Conservation (phyloP, 1,140 invertebrate genomes). For the Aporrectodea caliginosa region DNA sequence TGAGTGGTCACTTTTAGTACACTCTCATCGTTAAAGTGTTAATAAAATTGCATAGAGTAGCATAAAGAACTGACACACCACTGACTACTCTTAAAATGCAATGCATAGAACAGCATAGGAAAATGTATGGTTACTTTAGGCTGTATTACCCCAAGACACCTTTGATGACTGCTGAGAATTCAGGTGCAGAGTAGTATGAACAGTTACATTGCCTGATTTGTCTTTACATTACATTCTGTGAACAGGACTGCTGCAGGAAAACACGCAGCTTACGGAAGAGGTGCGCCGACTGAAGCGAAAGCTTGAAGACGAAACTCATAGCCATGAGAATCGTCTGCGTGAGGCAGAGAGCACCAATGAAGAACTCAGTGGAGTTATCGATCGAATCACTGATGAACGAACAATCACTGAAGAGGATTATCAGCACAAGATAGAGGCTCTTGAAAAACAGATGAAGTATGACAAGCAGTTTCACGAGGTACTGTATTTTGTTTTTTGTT, state of each 20-base stretch:
- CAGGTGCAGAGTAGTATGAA: too few species aligned
- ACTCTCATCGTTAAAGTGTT: too few species aligned
- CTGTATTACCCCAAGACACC: too few species aligned
- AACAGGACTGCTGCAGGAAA: slow-evolving; percentile 13
- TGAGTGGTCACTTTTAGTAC: too few species aligned
- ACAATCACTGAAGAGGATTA: not conserved
- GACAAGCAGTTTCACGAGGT: not conserved
- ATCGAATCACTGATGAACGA: not conserved
- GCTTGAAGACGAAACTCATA: slow-evolving; percentile 7
- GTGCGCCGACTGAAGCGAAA: not conserved
- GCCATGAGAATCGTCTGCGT: not conserved
- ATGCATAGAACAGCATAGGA: too few species aligned
- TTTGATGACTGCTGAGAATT: too few species aligned
- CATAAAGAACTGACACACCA: too few species aligned
- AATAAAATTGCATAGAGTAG: too few species aligned
- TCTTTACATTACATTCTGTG: too few species aligned
- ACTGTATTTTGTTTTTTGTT: not conserved
- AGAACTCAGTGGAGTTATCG: not conserved
- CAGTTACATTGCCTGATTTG: too few species aligned
- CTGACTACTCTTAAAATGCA: too few species aligned
- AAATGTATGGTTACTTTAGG: too few species aligned
- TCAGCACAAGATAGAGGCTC: slow-evolving; percentile 4
- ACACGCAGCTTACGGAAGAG: slow-evolving; percentile 14
- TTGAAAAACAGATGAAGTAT: slow-evolving; percentile 4
- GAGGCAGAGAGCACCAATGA: slow-evolving; percentile 11